Conservation (phyloP, 2,113 vertebrate genomes). For the Myrmecophaga tridactyla region DNA sequence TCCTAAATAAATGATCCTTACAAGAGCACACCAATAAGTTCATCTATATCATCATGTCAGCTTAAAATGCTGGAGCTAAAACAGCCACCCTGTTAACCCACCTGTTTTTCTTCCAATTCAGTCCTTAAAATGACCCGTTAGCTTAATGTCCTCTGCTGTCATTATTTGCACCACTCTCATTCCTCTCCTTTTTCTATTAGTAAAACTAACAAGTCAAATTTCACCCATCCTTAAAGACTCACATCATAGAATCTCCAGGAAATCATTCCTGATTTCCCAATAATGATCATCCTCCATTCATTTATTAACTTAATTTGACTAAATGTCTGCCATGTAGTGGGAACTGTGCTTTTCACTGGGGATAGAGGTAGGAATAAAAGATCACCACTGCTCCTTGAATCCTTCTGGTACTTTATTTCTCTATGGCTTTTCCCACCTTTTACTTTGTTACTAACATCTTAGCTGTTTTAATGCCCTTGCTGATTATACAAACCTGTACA, state of each 20-base stretch:
- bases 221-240: background rate
- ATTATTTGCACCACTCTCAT: background rate
- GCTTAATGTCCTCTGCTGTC: background rate
- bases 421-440: background rate
- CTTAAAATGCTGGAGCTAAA: background rate
- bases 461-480: background rate
- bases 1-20: fast-evolving
- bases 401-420: background rate
- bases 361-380: too few relatives aligned
- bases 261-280: background rate
- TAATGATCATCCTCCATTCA: background rate
- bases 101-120: background rate
- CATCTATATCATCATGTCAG: background rate
- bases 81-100: too few relatives aligned
- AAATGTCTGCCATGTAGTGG: too few relatives aligned
- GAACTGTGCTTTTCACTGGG: background rate
- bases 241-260: fast-evolving
- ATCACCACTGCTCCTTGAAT: background rate
- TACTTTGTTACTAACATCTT: background rate
- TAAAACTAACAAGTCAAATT: too few relatives aligned
- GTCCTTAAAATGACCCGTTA: too few relatives aligned
- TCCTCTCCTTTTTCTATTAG: too few relatives aligned
- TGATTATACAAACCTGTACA: background rate
- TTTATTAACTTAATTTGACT: background rate
- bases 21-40: too few relatives aligned